Base-by-base conservation (phyloP, 2,888 invertebrate species). In the Carabus problematicus region DNA sequence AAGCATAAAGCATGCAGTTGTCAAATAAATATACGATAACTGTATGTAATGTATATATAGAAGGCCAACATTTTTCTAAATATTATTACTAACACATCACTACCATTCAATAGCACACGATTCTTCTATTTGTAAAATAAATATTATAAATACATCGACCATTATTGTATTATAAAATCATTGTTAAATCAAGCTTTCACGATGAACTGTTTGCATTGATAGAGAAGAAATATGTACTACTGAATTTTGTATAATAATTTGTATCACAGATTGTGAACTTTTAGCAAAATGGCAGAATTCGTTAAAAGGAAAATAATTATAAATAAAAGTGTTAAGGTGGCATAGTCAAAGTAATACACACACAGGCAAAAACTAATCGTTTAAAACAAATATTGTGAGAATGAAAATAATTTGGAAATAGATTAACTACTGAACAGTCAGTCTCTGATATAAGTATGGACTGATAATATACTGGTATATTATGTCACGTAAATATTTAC, bases 21-120 rank as follows among this genome's bases (percentile, higher is more conserved):
- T 60, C 67, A 67, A 67, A 69, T 62, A 55, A 68, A 62, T 62
- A 69, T 69, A 69, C 69, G 61, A 60, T 68, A 69, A 56, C 19
- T 61, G 52, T 69, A 69, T 68, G 68, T 68, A 68, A 61, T 69
- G 62, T 61, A 81, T 79, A n/a, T n/a, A 81, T 81, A 82, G 82
- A 82, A 82, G 82, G 82, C 82, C 82, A 82, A 82, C 81, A 81
- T 78, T 80, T 69, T 69, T 69, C 61, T 62, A 69, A 52, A 61
- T 62, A 54, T 69, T 69, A 69, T 59, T 62, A 61, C 56, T 62
- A 62, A 55, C 56, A 62, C 69, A 62, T 62, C 29, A 18, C 67
- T 68, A 68, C 67, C 9, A 39, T 39, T 45, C 55, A 45, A 55
- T 40, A 56, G 55, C 9, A 62, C 56, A 69, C 58, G 11, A 29